Percentiles rank a stretch among this genome's conserved stretches.
These are phyloP conservation scores for Sander vitreus DNA, from an alignment of 2,113 vertebrate species.

Conservation along the genomic window DNA sequence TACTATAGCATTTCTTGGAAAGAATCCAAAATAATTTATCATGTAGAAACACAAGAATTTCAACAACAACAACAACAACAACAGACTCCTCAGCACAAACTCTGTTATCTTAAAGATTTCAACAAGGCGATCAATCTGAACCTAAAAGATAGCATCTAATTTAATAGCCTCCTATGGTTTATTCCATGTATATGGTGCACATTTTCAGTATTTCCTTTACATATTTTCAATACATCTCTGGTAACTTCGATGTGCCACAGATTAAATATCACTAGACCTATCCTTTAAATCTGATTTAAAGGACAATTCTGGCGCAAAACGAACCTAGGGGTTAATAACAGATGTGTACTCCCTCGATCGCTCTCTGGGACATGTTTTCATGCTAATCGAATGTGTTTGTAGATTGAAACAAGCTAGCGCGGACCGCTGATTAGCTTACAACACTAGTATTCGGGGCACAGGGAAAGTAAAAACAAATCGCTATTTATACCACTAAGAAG, in stretches of 20 bases:
- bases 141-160: background rate
- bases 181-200: background rate
- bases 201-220: background rate
- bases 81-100: background rate
- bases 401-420: no score
- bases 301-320: background rate
- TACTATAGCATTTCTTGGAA: background rate
- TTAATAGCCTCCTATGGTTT: background rate
- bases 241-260: background rate
- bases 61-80: background rate
- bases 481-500: no score
- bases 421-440: no score
- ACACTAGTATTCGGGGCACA: no score
- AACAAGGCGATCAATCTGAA: background rate
- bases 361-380: no score
- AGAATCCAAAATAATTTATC: background rate
- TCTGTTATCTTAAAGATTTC: background rate
- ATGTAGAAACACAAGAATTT: conserved; percentile 5
- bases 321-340: no score
- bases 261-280: background rate
- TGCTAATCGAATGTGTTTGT: no score
- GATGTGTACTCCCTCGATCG: no score
- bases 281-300: background rate
- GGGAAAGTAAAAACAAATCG: no score
- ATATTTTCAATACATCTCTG: background rate